Base-by-base conservation (phyloP, 2,113 vertebrate species). In the Nesogale talazaci region DNA sequence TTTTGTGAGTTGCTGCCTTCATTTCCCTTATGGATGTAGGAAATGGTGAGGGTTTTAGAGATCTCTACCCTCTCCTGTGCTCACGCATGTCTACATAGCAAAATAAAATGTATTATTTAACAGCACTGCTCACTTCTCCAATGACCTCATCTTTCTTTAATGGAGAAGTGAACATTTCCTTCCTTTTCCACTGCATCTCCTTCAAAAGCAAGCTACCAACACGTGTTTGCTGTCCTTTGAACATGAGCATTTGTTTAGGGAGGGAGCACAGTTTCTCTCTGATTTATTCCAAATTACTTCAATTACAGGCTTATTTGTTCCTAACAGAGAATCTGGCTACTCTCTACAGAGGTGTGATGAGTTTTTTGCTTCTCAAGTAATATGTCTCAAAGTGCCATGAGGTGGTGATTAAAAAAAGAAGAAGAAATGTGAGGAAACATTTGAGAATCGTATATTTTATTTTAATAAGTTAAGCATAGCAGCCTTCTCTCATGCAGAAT, bases 381-480 rank as follows among this genome's bases (percentile, higher is more conserved):
- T 74, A 8, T 23, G 27, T 86, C 40, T 83, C 78, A 42, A 11
- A 65, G 52, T 40, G 25, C 67, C 65, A 81, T 70, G 25, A 74
- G 61, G 31, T 67, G 78, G 25, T 72, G 34, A 87, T 59, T 89
- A 23, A 69, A 57, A 92, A 67, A 86, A 82, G 34, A 52, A 52
- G 46, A 52, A 83, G 77, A 79, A 34, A 76, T 59, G 2, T 36
- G 38, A 87, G 74, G 76, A 56, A 83, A 92, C 78, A 79, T 29
- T 92, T 40, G 63, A 89, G 29, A 86, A 69, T 80, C 80, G 38
- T 31, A 27, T 34, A 87, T 91, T 80, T 89, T 22, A 77, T 27
- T 17, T 77, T 83, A 88, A 61, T 74, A 85, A 85, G 42, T 81
- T 78, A 79, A 90, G 84, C 92, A 84, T 56, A 79, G 84, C 42